Conservation (phyloP, 2,797 vertebrate genomes). For the Myotis myotis region DNA sequence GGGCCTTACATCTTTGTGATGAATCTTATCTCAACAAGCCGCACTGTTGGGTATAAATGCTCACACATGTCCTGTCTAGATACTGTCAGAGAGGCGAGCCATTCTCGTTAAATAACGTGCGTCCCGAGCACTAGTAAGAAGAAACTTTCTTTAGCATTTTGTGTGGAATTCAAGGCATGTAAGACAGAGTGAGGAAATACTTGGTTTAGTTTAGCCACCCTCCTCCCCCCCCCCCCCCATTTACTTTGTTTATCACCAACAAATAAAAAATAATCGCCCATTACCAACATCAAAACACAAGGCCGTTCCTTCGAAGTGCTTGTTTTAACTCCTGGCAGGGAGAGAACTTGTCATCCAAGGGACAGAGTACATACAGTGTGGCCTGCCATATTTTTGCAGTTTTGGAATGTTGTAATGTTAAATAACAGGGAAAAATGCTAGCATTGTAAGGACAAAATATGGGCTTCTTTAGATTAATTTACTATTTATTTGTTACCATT, state of each 20-base stretch:
- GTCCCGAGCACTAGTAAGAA: background rate
- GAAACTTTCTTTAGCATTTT: background rate
- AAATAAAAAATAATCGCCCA: background rate
- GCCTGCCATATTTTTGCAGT: background rate
- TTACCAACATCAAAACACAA: background rate
- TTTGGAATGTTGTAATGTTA: background rate
- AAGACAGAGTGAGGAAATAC: background rate
- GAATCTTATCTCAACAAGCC: background rate
- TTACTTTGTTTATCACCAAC: background rate
- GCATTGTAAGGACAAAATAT: background rate
- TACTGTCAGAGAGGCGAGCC: background rate
- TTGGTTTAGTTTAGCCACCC: background rate
- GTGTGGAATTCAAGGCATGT: background rate
- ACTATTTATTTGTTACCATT: constrained; percentile 17
- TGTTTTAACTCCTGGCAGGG: background rate
- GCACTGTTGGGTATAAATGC: background rate
- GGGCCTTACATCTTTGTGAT: background rate
- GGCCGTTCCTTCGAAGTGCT: background rate
- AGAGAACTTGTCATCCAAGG: background rate
- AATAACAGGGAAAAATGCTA: background rate
- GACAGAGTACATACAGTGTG: background rate
- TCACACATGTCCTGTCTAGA: fast-evolving
- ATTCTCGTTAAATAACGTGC: background rate
- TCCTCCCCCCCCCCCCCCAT: background rate
- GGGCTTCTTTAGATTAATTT: background rate